Base-by-base conservation (phyloP, 1,140 invertebrate species). In the Varroa destructor region DNA sequence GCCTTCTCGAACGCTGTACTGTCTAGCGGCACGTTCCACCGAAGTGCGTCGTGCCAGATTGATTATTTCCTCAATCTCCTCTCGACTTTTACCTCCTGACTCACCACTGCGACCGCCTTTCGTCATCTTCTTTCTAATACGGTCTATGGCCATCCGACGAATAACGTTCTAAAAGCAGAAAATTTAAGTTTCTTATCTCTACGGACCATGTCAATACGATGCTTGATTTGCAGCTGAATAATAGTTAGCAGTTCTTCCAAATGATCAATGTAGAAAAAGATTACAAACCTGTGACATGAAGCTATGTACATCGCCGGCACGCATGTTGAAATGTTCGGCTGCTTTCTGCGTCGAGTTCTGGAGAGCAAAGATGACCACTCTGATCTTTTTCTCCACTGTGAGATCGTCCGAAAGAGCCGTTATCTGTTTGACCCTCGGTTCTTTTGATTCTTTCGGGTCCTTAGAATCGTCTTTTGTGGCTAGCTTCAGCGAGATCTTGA, bases 331-430 rank as follows among this genome's bases (percentile, higher is more conserved):
- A 8, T 67, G 61, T 8, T 67, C 61, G 37, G 61, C 61, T 67
- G 61, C 61, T 67, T 67, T 67, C 36, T 67, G 61, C 12, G 61
- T 67, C 14, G 61, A 67, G 37, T 67, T 67, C 40, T 67, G 61
- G 37, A 67, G 61, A 37, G 61, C 61, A 40, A 67, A 67, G 37
- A 46, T 67, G 36, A 67, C 61, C 12, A 67, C 61, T 37, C 46
- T 67, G 61, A 67, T 46, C 36, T 67, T 67, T 46, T 67, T 67
- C 61, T 67, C 61, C 36, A 67, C 61, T 2, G 40, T 67, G 14
- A 67, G 61, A 46, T 67, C 61, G 37, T 67, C 61, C 12, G 61
- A 43, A 5, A 67, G 46, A 67, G 61, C 61, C 12, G 40, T 40
- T 4, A 67, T 67, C 12, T 43, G 14, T 67, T 67, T 67, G 40